Evolutionary conservation across 2,888 invertebrate genomes (phyloP), one percentile per base, ranked within the genome.

Genomic region (Pristionchus arcanus): DNA sequence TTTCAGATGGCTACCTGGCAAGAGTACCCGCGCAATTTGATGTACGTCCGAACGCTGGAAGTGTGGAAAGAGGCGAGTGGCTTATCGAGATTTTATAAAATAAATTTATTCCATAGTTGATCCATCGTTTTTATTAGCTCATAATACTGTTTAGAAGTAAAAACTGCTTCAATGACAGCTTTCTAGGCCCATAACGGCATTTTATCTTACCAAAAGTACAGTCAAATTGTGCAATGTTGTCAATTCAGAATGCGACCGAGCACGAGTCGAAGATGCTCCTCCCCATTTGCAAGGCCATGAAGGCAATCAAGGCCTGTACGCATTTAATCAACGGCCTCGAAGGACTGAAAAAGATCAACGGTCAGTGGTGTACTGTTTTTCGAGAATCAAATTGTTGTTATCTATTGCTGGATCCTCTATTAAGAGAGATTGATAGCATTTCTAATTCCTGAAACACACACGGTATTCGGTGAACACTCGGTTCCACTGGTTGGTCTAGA

Each of bases 261-360:
- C 49, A 55, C 37, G 93, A 93, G 74, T 89, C 91, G 1, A 93
- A 94, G 89, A 89, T 91, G 84, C 89, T 91, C 68, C 92, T 90
- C 85, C 91, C 92, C 1, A 55, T 94, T 68, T 91, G 90, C 74
- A 94, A 93, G 74, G 94, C 94, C 9, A 91, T 93, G 42, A 90
- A 91, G n/a, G 92, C 92, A 53, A 71, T 94, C 59, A 92, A 92
- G 86, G 87, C 89, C 31, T 94, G 91, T 84, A 94, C 94, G 21
- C 91, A 94, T 16, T 92, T 92, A 77, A 90, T 94, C n/a, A 89
- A 92, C 31, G 93, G 91, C 31, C 92, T 93, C 86, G 90, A 90
- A 15, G 93, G 93, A 59, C 90, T 94, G 89, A 92, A 93, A 66
- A 91, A 92, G 83, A 90, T 94, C 71, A 91, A 93, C 87, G 94